phyloP scores from a whole-genome alignment of 2,888 invertebrate genomes.

The Napeogenes sylphis region DNA sequence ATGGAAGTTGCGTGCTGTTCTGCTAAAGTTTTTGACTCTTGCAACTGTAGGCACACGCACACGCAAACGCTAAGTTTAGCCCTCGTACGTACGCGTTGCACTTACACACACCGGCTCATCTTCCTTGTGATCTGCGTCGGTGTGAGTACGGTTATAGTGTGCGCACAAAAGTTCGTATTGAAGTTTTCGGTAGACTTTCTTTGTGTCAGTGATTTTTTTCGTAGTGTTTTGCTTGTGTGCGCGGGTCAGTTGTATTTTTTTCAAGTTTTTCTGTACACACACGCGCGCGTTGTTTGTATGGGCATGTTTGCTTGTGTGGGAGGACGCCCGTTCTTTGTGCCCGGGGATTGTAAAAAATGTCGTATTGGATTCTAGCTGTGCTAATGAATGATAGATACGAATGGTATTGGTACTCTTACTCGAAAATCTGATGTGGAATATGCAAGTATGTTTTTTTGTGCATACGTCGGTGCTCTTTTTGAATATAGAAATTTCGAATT shows the following conservation, averaged over 20 bases:
- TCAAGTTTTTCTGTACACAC: constrained; percentile 68
- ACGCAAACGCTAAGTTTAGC: constrained; percentile 68
- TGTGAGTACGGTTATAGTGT: constrained; percentile 47
- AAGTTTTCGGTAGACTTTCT: constrained; percentile 76
- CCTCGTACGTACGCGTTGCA: constrained; percentile 56
- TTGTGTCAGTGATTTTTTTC: constrained; percentile 78
- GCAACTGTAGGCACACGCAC: constrained; percentile 66
- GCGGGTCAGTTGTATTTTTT: constrained; percentile 72
- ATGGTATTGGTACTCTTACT: constrained; percentile 48
- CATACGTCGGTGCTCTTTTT: constrained; percentile 35
- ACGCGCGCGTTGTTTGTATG: constrained; percentile 51
- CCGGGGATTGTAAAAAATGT: constrained; percentile 76
- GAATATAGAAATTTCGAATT: constrained; percentile 39
- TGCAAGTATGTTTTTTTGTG: constrained; percentile 40
- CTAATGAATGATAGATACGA: constrained; percentile 77
- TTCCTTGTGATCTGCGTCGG: constrained; percentile 47
- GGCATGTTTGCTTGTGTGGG: constrained; percentile 51
- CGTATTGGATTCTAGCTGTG: constrained; percentile 76
- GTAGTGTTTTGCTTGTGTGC: constrained; percentile 59
- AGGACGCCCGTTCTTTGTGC: constrained; percentile 73
- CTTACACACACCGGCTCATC: constrained; percentile 53
- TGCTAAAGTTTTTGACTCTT: constrained; percentile 66
- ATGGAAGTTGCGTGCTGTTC: constrained; percentile 36
- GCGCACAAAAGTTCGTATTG: constrained; percentile 70
- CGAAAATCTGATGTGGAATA: constrained; percentile 62